Evolutionary conservation across 2,888 invertebrate species (phyloP), one percentile per base, ranked within the genome.

Genomic region (Bimastos eiseni): DNA sequence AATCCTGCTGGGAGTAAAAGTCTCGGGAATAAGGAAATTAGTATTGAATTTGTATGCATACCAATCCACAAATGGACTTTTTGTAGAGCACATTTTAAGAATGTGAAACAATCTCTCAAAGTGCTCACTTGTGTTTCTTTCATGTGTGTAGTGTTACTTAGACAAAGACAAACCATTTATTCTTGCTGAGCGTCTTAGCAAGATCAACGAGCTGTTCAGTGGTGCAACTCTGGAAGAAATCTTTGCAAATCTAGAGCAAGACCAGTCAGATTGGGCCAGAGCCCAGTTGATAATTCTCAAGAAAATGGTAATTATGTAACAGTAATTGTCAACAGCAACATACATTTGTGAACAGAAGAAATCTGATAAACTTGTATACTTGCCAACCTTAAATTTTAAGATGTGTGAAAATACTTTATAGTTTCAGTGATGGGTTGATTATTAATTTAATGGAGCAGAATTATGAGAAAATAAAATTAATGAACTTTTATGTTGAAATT

Each of bases 261-360:
- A 98, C 92, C 96, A 96, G n/a, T 97, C 97, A 90, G 97, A 97
- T 90, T 99, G 98, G 98, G 97, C 98, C 0, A 94, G 95, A 49
- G 96, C 97, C 93, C 97, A 97, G 44, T 94, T 97, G 33, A 95
- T 97, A 95, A 96, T 96, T 0, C 95, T 99, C 19, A 95, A 95
- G 4, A 97, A 97, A 95, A 97, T 98, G 97, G 95, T 95, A 92
- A 91, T 91, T 89, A 33, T 90, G n/a, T 90, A 24, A 89, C 34
- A 89, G 30, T 55, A 44, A 38, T 41, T 49, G 15, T 30, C 21
- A 33, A 19, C 89, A 55, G 2, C 19, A n/a, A 30, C n/a, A n/a
- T n/a, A 33, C 21, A 83, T 84, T 24, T n/a, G 33, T 83, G 33
- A n/a, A 30, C 33, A 49, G 55, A 34, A 38, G n/a, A 49, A 55